Base-by-base conservation (phyloP, 1,140 invertebrate species). In the Colletes gigas region DNA sequence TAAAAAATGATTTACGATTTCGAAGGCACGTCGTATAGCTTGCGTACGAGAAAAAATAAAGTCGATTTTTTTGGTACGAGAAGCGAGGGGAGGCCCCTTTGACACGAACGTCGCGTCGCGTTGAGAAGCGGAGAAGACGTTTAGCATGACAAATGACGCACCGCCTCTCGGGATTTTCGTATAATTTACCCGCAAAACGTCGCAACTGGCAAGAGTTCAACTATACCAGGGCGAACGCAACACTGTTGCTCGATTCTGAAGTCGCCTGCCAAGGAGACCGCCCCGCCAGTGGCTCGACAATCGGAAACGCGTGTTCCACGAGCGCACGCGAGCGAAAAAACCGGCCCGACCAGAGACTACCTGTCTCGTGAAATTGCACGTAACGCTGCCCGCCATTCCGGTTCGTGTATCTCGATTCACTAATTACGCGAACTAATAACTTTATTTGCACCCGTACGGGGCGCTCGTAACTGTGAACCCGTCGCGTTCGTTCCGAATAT, bases 381-480 rank as follows among this genome's bases (percentile, higher is more conserved):
- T 9, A 9, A 54, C 67, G 21, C 19, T 17, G 19, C 9, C 30
- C 0, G 52, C 21, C 50, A 30, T 63, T 63, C 47, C 59, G 14
- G n/a, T 4, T 44, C 30, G 47, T 6, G 30, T 41, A 15, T 2
- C 59, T 62, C 59, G 47, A 62, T 55, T 55, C 60, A 41, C 76
- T 78, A 78, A 78, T 78, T 78, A 78, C 57, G 12, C n/a, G 3
- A 9, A 30, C 47, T 72, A 65, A 63, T 65, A 72, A 55, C 69
- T 78, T 54, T 63, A 78, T 72, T 78, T 47, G 44, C 39, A 59
- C 54, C 19, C 19, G 74, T 54, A 15, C 10, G 47, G 10, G 3
- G 14, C 47, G 47, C 19, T 12, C 50, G 50, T 50, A 50, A 50
- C 5, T 6, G 30, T 30, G 15, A 17, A 17, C 17, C 30, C 30